phyloP scores from a whole-genome alignment of 2,797 vertebrate genomes.

The Acipenser transmontanus region DNA sequence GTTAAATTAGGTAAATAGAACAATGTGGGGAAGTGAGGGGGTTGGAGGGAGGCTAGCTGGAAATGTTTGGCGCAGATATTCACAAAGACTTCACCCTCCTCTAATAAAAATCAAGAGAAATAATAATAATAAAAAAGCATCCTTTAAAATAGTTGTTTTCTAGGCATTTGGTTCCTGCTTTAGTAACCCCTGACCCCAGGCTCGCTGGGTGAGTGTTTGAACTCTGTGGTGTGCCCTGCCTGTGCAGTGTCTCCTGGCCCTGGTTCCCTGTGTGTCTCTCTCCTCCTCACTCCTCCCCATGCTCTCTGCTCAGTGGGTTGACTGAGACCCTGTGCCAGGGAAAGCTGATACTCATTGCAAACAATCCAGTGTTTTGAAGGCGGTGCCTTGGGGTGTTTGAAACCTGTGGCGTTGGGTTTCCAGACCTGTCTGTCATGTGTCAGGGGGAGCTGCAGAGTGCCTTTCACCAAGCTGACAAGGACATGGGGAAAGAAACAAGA shows the following conservation, averaged over 20 bases:
- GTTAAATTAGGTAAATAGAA: too few species aligned
- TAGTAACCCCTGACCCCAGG: slow-evolving; percentile 65
- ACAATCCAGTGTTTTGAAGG: slow-evolving; percentile 61
- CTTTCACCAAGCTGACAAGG: slow-evolving; percentile 1
- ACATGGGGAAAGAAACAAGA: slow-evolving; percentile 7
- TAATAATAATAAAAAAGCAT: neutral
- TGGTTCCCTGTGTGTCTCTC: slow-evolving; percentile 55
- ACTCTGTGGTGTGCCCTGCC: slow-evolving; percentile 42
- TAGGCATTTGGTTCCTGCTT: slow-evolving; percentile 67
- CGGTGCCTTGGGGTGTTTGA: slow-evolving; percentile 50
- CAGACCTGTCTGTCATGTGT: slow-evolving; percentile 62
- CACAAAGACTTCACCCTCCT: too few species aligned
- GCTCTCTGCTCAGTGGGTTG: slow-evolving; percentile 44
- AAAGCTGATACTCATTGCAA: slow-evolving; percentile 63
- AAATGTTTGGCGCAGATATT: too few species aligned
- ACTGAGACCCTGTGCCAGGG: slow-evolving; percentile 32
- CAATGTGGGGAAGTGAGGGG: too few species aligned
- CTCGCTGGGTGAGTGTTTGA: slow-evolving; percentile 63
- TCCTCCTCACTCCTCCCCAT: slow-evolving; percentile 27
- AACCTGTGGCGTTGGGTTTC: slow-evolving; percentile 65
- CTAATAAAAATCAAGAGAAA: too few species aligned
- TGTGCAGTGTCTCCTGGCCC: slow-evolving; percentile 58
- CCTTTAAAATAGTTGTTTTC: slow-evolving; percentile 65
- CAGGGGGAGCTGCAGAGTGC: slow-evolving; percentile 33
- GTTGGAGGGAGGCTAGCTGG: too few species aligned